phyloP scores from a whole-genome alignment of 2,113 vertebrate species.

The Merops nubicus region DNA sequence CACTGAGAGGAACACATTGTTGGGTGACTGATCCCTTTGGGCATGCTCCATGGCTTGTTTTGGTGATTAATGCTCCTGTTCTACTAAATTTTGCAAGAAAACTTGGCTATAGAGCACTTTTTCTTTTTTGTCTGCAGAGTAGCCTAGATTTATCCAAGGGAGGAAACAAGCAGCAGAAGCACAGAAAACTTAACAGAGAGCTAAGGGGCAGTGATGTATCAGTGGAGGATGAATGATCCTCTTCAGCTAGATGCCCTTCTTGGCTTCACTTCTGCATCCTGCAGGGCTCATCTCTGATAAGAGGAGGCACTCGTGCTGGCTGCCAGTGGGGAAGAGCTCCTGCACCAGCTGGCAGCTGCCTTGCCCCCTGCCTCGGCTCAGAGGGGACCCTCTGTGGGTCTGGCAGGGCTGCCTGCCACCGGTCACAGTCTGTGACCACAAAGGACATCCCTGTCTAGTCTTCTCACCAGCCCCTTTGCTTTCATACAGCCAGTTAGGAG shows the following conservation, averaged over 20 bases:
- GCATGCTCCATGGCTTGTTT: background rate
- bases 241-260: background rate
- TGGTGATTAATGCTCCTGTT: background rate
- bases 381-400: background rate
- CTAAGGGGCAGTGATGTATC: background rate
- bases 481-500: background rate
- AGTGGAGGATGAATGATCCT: background rate
- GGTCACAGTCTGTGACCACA: background rate
- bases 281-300: background rate
- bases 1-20: background rate
- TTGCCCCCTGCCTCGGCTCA: accelerated
- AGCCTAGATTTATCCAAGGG: background rate
- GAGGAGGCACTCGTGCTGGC: background rate
- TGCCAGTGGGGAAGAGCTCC: background rate
- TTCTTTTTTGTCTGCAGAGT: background rate
- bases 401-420: background rate
- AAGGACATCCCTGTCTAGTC: background rate
- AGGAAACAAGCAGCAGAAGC: background rate
- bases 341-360: accelerated
- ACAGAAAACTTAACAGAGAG: background rate
- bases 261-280: background rate
- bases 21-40: background rate
- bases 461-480: background rate
- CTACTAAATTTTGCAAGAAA: background rate
- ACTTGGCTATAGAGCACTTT: background rate